phyloP scores from a whole-genome alignment of 2,797 vertebrate genomes.

The Natrix natrix region DNA sequence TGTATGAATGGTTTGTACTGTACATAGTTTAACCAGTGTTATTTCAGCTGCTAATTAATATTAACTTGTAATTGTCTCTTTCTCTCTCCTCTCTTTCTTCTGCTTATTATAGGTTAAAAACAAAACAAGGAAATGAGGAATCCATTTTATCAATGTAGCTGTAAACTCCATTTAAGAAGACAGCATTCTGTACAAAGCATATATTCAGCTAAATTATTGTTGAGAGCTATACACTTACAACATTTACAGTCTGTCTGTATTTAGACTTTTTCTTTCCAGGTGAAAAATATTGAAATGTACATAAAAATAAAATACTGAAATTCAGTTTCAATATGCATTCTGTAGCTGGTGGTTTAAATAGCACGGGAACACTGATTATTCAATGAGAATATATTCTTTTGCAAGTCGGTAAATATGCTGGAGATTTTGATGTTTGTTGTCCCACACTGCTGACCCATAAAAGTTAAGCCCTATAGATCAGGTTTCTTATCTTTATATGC shows the following conservation, averaged over 20 bases:
- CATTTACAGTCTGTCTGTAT: conserved; percentile 87
- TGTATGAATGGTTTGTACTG: conserved; percentile 99
- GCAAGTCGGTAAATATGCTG: background rate
- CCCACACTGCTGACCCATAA: too few species aligned
- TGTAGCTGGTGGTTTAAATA: conserved; percentile 72
- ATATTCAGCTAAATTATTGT: conserved; percentile 86
- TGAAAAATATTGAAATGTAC: conserved; percentile 78
- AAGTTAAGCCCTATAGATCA: background rate
- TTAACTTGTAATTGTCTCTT: conserved; percentile 86
- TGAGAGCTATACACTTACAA: conserved; percentile 88
- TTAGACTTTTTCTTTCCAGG: conserved; percentile 91
- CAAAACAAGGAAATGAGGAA: conserved; percentile 82
- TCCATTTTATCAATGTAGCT: conserved; percentile 88
- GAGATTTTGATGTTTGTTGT: background rate
- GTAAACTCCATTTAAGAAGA: conserved; percentile 87
- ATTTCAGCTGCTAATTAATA: conserved; percentile 94
- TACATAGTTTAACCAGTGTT: conserved; percentile 93
- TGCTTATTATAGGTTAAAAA: conserved; percentile 94
- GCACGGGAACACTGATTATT: conserved; percentile 29
- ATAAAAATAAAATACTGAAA: conserved; percentile 90
- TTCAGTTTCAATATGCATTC: conserved; percentile 80
- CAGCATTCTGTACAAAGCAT: conserved; percentile 92
- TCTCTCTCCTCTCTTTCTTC: conserved; percentile 31
- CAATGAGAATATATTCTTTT: background rate
- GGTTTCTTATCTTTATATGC: background rate